Evolutionary conservation across 1,140 invertebrate species (phyloP).

Genomic region (Acromyrmex charruanus): DNA sequence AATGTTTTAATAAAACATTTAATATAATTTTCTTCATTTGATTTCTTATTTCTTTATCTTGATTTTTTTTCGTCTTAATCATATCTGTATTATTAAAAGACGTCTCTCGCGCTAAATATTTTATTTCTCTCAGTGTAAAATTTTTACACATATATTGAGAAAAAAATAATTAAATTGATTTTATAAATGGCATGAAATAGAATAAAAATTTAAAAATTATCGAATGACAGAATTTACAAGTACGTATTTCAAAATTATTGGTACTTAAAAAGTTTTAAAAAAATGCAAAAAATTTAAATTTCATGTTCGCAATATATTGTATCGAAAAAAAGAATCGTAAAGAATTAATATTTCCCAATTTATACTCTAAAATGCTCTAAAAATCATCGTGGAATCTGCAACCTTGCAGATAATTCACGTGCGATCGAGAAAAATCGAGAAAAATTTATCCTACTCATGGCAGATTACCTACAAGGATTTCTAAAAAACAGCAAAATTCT

Average conservation of each 20-base stretch:
- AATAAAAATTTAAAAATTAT: not conserved
- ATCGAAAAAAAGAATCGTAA: not conserved
- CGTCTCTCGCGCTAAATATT: not conserved
- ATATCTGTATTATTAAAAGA: not conserved
- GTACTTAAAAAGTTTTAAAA: not conserved
- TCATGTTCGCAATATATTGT: too few species aligned
- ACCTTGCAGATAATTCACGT: not conserved
- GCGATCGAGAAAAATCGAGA: not conserved
- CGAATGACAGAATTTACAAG: not conserved
- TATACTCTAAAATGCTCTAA: not conserved
- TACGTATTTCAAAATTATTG: not conserved
- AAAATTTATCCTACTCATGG: not conserved
- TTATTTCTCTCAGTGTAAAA: not conserved
- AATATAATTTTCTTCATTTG: not conserved
- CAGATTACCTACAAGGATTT: not conserved
- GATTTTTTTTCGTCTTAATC: not conserved
- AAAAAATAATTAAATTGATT: not conserved
- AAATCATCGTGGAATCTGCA: not conserved
- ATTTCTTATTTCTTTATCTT: too few species aligned
- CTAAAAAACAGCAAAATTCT: conserved; percentile 3
- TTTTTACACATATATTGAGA: not conserved
- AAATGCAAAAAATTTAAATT: too few species aligned
- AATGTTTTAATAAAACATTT: not conserved
- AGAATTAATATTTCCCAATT: not conserved
- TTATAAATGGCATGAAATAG: not conserved